Evolutionary conservation across 2,113 vertebrate species (phyloP).

Genomic region (Oreocharis arfaki): DNA sequence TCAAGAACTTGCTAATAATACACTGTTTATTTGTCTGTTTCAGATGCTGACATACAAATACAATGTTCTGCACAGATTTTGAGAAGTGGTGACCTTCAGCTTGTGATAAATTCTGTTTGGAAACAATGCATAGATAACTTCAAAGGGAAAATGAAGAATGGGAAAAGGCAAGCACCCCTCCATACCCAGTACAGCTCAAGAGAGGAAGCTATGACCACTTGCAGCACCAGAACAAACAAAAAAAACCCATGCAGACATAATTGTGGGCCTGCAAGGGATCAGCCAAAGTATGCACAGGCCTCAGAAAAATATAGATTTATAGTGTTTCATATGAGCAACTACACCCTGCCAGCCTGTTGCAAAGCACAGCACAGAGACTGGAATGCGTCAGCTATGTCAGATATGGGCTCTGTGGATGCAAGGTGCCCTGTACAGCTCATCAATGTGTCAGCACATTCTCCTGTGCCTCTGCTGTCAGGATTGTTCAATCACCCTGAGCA

Average conservation of each 20-base stretch:
- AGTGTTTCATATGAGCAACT: neutral
- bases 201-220: neutral
- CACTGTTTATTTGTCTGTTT: neutral
- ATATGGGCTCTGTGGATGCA: neutral
- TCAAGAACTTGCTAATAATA: neutral
- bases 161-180: neutral
- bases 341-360: fast-evolving
- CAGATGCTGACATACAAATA: neutral
- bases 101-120: neutral
- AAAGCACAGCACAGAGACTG: neutral
- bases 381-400: too few species aligned
- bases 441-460: neutral
- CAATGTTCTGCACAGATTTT: neutral
- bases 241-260: neutral
- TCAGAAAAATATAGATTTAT: neutral
- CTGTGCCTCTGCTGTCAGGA: too few species aligned
- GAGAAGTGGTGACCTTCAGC: neutral
- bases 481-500: neutral
- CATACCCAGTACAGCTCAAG: neutral
- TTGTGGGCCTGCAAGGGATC: neutral
- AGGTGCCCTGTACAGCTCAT: neutral
- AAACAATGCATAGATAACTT: neutral
- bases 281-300: neutral
- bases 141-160: neutral
- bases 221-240: neutral